phyloP scores from a whole-genome alignment of 2,113 vertebrate genomes.

The Oophaga pumilio region DNA sequence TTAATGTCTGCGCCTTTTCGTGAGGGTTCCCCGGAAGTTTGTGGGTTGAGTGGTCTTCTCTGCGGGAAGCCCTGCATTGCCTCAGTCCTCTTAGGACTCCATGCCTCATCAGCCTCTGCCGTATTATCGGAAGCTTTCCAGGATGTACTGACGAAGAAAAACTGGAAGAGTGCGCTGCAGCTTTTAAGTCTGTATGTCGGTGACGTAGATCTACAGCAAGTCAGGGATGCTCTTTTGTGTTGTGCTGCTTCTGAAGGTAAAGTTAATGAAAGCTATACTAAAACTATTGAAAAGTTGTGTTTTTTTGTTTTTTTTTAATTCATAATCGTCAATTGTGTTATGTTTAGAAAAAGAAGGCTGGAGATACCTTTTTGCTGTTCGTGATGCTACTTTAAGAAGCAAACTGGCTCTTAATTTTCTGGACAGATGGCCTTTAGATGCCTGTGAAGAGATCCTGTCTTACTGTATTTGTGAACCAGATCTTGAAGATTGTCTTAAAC shows the following conservation, averaged over 20 bases:
- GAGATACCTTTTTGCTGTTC: slow-evolving; percentile 81
- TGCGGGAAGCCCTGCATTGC: slow-evolving; percentile 77
- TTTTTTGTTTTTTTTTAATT: neutral
- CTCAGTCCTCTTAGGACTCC: slow-evolving; percentile 83
- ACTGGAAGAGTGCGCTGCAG: slow-evolving; percentile 81
- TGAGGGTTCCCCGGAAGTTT: slow-evolving; percentile 63
- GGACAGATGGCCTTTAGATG: slow-evolving; percentile 85
- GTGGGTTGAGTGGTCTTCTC: slow-evolving; percentile 69
- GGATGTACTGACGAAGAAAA: slow-evolving; percentile 74
- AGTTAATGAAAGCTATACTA: neutral
- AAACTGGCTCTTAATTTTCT: slow-evolving; percentile 78
- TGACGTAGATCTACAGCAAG: slow-evolving; percentile 70
- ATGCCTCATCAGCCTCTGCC: slow-evolving; percentile 72
- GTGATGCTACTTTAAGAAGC: slow-evolving; percentile 79
- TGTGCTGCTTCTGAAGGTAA: slow-evolving; percentile 84
- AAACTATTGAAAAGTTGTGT: no score
- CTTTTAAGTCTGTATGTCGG: slow-evolving; percentile 81
- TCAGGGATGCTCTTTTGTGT: slow-evolving; percentile 84
- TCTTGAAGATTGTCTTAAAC: slow-evolving; percentile 70
- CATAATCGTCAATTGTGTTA: slow-evolving; percentile 8
- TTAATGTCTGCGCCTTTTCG: slow-evolving; percentile 79
- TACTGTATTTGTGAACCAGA: slow-evolving; percentile 83
- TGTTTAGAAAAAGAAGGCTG: slow-evolving; percentile 74
- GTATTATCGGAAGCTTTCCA: slow-evolving; percentile 80
- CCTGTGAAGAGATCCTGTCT: slow-evolving; percentile 84